These are phyloP conservation scores for Oeneis ivallda DNA, from an alignment of 2,888 invertebrate species.

Conservation along the genomic window DNA sequence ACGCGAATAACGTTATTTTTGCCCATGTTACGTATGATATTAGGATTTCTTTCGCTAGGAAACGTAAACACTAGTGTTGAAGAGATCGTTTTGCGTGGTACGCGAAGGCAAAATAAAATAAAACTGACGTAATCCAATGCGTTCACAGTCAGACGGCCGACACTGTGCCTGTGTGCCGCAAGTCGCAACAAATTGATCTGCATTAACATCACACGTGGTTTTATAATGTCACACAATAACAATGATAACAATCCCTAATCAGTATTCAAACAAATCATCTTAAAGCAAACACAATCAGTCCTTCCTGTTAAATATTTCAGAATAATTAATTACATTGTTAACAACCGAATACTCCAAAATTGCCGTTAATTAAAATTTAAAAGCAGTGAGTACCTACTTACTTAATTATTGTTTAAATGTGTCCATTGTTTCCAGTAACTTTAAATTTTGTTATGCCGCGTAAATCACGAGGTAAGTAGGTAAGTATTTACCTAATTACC, in stretches of 20 bases:
- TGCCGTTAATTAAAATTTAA: conserved; percentile 1
- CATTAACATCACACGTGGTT: conserved; percentile 59
- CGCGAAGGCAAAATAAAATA: conserved; percentile 45
- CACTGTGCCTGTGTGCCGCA: conserved; percentile 43
- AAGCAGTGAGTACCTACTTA: not conserved
- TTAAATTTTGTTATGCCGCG: not conserved
- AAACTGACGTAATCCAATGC: conserved; percentile 68
- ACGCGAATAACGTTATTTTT: conserved; percentile 3
- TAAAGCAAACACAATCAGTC: conserved; percentile 48
- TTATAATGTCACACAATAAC: conserved; percentile 44
- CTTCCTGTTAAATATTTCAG: conserved; percentile 32
- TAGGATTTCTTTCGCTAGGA: conserved; percentile 10
- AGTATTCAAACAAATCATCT: conserved; percentile 48
- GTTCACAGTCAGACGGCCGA: conserved; percentile 42
- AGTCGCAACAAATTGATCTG: conserved; percentile 52
- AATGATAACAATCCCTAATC: conserved; percentile 51
- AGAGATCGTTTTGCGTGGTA: conserved; percentile 37
- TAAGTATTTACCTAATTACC: not conserved
- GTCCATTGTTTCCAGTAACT: conserved; percentile 3
- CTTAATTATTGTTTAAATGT: not conserved
- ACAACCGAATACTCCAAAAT: not conserved
- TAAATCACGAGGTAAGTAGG: not conserved
- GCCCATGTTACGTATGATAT: not conserved
- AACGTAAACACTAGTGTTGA: conserved; percentile 21
- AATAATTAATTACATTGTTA: conserved; percentile 11